Base-by-base conservation (phyloP, 2,113 vertebrate genomes). In the Petroica traversi region DNA sequence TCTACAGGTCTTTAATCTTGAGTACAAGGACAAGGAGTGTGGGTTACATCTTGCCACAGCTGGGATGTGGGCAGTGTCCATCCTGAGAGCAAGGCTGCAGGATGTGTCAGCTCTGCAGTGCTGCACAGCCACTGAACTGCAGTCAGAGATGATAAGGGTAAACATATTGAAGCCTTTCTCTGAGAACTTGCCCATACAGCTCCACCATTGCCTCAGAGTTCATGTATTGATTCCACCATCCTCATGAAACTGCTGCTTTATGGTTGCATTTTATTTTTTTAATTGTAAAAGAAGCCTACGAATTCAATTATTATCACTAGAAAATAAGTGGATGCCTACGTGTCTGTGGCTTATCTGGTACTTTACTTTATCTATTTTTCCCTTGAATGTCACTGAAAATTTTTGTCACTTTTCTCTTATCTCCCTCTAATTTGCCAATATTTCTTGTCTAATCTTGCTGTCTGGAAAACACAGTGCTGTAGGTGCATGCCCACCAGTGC, bases 381-480 rank as follows among this genome's bases (percentile, higher is more conserved):
- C 46, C 22, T 58, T 68, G 55, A 76, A 89, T 31, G 49, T 76
- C 2, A 66, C 22, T 61, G 52, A 89, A 72, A 45, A 2, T 31
- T 88, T 82, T 88, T 61, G 45, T 90, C 5, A 28, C 78, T 95
- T 89, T 92, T 85, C 54, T 88, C 49, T 94, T 90, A 86, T 92
- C 72, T 89, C 26, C 8, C n/a, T 73, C 22, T 71, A 74, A 79
- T 93, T 88, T 76, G 34, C 49, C 13, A 46, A 9, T 91, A 82
- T 79, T 93, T 80, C 62, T 86, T 88, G 31, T 62, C 58, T 94
- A 83, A 91, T 64, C 67, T 88, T 85, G 19, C 85, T 88, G 72
- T 85, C 52, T 3, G 45, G 26, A 89, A 73, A 75, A 49, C 9
- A 14, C 0, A 2, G 64, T 51, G 45, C 51, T 72, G 29, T 81